Percentiles rank a stretch among this genome's conserved stretches.
Conservation (phyloP, 2,113 vertebrate species). For the Gracilinanus agilis region DNA sequence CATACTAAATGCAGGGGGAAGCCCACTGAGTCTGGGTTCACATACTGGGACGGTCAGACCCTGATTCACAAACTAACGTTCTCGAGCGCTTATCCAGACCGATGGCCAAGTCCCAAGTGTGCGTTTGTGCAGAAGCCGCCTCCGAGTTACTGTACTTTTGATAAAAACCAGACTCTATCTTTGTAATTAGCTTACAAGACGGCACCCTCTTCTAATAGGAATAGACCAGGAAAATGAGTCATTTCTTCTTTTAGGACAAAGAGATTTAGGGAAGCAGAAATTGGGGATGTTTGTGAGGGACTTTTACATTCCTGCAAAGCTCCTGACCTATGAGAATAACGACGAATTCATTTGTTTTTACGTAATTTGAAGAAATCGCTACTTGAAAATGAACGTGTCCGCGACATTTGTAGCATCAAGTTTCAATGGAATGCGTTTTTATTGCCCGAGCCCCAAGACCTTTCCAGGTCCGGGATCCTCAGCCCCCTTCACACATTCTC, state of each 20-base stretch:
- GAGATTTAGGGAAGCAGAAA: background rate
- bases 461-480: background rate
- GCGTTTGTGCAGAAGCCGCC: background rate
- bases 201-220: background rate
- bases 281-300: background rate
- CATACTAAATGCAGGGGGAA: background rate
- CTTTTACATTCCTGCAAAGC: background rate
- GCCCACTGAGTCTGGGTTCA: background rate
- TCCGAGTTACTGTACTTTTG: background rate
- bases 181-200: background rate
- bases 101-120: background rate
- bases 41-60: background rate
- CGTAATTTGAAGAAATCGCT: background rate
- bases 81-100: background rate
- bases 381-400: background rate
- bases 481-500: rapidly evolving
- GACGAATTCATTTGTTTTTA: background rate
- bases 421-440: background rate
- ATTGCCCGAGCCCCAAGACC: background rate
- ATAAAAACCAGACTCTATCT: background rate
- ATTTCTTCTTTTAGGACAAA: slow-evolving; percentile 38
- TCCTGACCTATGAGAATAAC: background rate
- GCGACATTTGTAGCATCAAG: background rate
- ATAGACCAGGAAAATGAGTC: background rate
- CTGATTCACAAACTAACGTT: background rate